Conservation (phyloP, 2,888 invertebrate species). For the Zeuzera pyrina region DNA sequence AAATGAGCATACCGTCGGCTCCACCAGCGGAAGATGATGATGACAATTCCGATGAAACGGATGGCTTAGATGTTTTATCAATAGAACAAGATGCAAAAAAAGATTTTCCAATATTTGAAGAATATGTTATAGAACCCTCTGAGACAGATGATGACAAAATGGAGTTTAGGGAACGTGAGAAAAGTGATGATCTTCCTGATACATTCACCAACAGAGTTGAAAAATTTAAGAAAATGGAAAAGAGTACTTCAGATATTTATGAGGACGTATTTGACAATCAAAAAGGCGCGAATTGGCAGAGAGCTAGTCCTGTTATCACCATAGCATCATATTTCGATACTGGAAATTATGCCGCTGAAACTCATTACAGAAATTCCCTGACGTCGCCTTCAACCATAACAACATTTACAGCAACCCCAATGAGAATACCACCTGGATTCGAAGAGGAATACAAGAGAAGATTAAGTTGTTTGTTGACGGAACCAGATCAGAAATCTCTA, state of each 20-base stretch:
- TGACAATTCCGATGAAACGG: conserved; percentile 46
- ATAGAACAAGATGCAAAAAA: conserved; percentile 62
- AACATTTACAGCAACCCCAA: too few species aligned
- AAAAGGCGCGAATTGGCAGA: conserved; percentile 17
- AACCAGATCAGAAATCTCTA: conserved; percentile 15
- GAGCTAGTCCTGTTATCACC: conserved; percentile 33
- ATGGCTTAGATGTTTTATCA: conserved; percentile 48
- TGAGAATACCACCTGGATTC: conserved; percentile 51
- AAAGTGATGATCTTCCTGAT: conserved; percentile 37
- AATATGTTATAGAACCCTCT: conserved; percentile 53
- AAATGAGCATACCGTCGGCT: conserved; percentile 41
- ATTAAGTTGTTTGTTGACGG: conserved; percentile 20
- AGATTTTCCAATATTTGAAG: conserved; percentile 54
- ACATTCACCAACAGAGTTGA: conserved; percentile 57
- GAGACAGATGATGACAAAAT: conserved; percentile 54
- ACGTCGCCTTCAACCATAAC: conserved; percentile 25
- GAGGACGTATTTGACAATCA: conserved; percentile 17
- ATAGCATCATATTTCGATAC: conserved; percentile 64
- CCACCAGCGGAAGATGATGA: conserved; percentile 45
- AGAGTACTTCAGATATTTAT: conserved; percentile 18
- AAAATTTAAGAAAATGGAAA: conserved; percentile 45
- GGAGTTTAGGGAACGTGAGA: conserved; percentile 33
- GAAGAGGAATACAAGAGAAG: conserved; percentile 43
- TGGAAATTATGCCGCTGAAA: conserved; percentile 59
- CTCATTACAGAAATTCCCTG: conserved; percentile 46